Percentiles rank a stretch among this genome's conserved stretches.
Conservation (phyloP, 2,113 vertebrate species). For the Microcebus murinus region DNA sequence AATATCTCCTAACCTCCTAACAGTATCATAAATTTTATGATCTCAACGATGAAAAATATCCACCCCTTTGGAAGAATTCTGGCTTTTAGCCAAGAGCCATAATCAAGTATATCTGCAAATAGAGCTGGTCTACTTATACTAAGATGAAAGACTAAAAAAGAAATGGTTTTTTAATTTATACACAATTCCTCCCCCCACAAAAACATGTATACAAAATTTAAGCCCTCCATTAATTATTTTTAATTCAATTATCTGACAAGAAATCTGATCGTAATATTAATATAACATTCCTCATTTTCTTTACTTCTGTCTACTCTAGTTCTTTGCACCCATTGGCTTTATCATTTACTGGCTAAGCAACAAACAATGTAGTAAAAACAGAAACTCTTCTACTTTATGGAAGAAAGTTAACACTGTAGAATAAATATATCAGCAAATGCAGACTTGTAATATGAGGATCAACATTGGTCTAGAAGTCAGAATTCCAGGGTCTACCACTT, state of each 20-base stretch:
- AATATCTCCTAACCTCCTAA: slow-evolving; percentile 51
- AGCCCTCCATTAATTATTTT: slow-evolving; percentile 37
- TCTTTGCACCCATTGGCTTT: slow-evolving; percentile 10
- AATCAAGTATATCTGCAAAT: slow-evolving; percentile 64
- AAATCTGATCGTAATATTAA: slow-evolving; percentile 7
- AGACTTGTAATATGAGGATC: slow-evolving; percentile 34
- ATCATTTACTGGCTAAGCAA: slow-evolving; percentile 46
- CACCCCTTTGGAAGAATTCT: slow-evolving; percentile 57
- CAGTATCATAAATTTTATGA: background rate
- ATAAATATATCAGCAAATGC: slow-evolving; percentile 38
- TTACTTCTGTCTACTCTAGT: slow-evolving; percentile 46
- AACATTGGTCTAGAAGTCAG: slow-evolving; percentile 41
- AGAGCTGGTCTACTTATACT: slow-evolving; percentile 57
- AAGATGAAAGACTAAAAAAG: slow-evolving; percentile 35
- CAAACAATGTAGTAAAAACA: slow-evolving; percentile 24
- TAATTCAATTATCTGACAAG: slow-evolving; percentile 39
- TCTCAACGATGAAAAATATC: slow-evolving; percentile 42
- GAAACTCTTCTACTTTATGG: slow-evolving; percentile 42
- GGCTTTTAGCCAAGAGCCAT: slow-evolving; percentile 59
- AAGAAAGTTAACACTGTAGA: slow-evolving; percentile 50
- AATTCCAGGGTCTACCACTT: slow-evolving; percentile 4
- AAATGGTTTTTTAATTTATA: background rate
- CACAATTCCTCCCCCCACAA: background rate
- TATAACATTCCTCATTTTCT: slow-evolving; percentile 30
- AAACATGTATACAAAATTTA: slow-evolving; percentile 4